A percentile compares a stretch with the other conserved stretches of the same genome.
Conservation (phyloP, 1,140 invertebrate species). For the Drosophila littoralis region DNA sequence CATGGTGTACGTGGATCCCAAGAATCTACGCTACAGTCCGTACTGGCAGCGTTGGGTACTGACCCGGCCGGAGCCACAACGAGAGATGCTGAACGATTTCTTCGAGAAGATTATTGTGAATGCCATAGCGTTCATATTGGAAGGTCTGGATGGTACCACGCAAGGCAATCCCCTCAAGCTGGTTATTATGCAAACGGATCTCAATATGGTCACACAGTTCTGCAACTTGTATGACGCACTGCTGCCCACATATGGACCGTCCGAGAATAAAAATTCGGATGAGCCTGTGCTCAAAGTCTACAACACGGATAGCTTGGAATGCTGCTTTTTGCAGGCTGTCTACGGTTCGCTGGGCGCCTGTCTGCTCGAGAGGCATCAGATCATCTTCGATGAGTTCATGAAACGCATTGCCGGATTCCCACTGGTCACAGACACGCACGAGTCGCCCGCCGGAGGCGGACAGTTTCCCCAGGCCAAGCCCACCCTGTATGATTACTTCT, state of each 20-base stretch:
- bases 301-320: conserved; percentile 87
- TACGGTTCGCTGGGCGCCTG: conserved; percentile 94
- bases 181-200: conserved; percentile 92
- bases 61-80: conserved; percentile 68
- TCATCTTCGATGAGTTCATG: conserved; percentile 91
- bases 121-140: conserved; percentile 90
- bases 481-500: conserved; percentile 92
- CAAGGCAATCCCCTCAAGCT: conserved; percentile 90
- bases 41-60: conserved; percentile 92
- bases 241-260: conserved; percentile 83
- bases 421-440: conserved; percentile 87
- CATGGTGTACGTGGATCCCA: conserved; percentile 97
- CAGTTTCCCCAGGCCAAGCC: conserved; percentile 87
- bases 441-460: conserved; percentile 88
- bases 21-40: conserved; percentile 93
- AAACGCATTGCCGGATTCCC: conserved; percentile 91
- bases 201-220: conserved; percentile 95
- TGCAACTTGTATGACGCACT: conserved; percentile 91
- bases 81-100: conserved; percentile 67
- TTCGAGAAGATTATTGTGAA: conserved; percentile 87
- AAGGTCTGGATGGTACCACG: conserved; percentile 90
- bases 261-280: conserved; percentile 81
- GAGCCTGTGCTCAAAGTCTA: conserved; percentile 85
- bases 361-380: conserved; percentile 88
- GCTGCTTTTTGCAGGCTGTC: conserved; percentile 90